A percentile compares a stretch with the other conserved stretches of the same genome.
phyloP scores from a whole-genome alignment of 2,888 invertebrate genomes.

The Apamea epomidion region DNA sequence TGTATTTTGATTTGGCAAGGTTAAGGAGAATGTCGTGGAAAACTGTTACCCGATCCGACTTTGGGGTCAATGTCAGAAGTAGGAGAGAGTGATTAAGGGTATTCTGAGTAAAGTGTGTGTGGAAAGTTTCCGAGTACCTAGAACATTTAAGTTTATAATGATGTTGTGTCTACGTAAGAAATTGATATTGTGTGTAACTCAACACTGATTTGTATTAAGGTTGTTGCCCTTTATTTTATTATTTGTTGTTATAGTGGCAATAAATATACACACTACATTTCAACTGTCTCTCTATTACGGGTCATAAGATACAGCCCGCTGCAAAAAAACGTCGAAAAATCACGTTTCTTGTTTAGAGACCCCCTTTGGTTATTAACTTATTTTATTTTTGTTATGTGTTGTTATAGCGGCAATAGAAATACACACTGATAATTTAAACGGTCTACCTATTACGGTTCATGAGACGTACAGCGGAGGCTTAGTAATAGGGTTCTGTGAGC shows the following conservation, averaged over 20 bases:
- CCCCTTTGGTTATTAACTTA: no score
- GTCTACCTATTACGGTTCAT: neutral
- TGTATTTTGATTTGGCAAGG: constrained; percentile 50
- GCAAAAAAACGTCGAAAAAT: neutral
- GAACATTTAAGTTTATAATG: neutral
- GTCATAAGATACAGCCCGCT: no score
- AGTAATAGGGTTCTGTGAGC: neutral
- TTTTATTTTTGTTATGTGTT: neutral
- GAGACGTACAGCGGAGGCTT: neutral
- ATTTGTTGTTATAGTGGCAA: no score
- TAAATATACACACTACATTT: no score
- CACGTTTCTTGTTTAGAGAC: neutral
- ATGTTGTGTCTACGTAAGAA: neutral
- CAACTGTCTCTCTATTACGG: no score
- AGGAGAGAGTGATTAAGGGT: neutral
- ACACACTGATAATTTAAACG: neutral
- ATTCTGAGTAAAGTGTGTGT: neutral
- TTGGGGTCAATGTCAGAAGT: constrained; percentile 6
- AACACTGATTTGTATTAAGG: neutral
- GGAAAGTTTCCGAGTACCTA: neutral
- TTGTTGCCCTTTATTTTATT: neutral
- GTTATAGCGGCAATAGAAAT: neutral
- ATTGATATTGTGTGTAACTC: neutral
- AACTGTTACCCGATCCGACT: neutral
- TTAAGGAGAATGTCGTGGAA: constrained; percentile 7